Percentiles rank a stretch among this genome's conserved stretches.
Conservation (phyloP, 2,888 invertebrate species). For the Uloborus plumipes region DNA sequence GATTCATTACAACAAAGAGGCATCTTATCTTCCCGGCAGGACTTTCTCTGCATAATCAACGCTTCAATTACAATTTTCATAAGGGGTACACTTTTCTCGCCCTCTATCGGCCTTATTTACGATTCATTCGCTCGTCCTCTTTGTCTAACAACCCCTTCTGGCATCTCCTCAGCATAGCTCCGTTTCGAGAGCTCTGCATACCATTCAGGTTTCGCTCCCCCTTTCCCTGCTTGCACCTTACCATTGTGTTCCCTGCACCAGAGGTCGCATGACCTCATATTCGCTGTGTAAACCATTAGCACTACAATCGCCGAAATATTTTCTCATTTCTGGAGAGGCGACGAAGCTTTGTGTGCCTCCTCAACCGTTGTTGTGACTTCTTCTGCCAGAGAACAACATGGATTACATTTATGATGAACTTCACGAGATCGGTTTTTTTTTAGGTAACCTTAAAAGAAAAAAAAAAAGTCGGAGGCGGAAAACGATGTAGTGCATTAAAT, state of each 20-base stretch:
- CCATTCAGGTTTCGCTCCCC: constrained; percentile 20
- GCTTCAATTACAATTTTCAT: constrained; percentile 65
- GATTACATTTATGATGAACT: no score
- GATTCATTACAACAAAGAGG: constrained; percentile 55
- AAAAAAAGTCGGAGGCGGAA: no score
- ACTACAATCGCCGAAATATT: constrained; percentile 46
- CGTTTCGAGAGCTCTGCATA: constrained; percentile 27
- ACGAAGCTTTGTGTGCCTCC: constrained; percentile 14
- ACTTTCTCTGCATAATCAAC: constrained; percentile 55
- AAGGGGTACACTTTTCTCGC: constrained; percentile 47
- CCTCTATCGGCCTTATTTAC: constrained; percentile 61
- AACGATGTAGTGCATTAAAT: no score
- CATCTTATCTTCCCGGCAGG: constrained; percentile 48
- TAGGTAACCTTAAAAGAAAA: no score
- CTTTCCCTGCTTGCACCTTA: constrained; percentile 5
- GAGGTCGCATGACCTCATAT: constrained; percentile 35
- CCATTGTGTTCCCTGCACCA: constrained; percentile 24
- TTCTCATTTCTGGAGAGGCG: constrained; percentile 49
- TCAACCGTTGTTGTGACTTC: constrained; percentile 1
- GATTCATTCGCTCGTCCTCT: constrained; percentile 53
- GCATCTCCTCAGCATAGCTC: constrained; percentile 21
- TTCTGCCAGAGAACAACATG: no score
- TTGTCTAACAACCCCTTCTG: constrained; percentile 54
- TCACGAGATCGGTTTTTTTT: no score
- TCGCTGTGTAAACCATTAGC: constrained; percentile 55